A percentile compares a stretch with the other conserved stretches of the same genome.
These are phyloP conservation scores for Ophioderma brevispina DNA, from an alignment of 35 echinoderm and acorn worm genomes.

Conservation along the genomic window DNA sequence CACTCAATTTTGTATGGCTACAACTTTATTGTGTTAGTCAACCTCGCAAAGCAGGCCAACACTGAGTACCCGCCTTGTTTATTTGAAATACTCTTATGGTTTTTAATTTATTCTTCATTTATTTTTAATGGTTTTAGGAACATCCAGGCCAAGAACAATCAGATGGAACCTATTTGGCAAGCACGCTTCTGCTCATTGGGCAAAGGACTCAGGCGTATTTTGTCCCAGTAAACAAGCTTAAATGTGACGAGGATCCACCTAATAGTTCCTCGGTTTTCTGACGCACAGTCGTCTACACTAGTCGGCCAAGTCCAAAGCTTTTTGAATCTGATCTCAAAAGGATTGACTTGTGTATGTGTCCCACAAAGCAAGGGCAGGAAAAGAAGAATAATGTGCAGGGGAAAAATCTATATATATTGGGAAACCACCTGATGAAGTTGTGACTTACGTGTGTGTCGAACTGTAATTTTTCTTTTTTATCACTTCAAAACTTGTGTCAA, in stretches of 20 bases:
- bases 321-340: background rate
- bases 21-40: too few relatives aligned
- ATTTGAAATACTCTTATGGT: too few relatives aligned
- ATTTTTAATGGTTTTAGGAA: conserved; percentile 1
- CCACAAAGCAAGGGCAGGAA: background rate
- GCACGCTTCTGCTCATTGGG: background rate
- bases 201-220: background rate
- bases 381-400: background rate
- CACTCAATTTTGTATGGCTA: too few relatives aligned
- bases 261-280: too few relatives aligned
- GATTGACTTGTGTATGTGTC: background rate
- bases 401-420: background rate
- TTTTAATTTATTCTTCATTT: too few relatives aligned
- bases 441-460: background rate
- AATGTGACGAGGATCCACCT: background rate
- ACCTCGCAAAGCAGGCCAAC: too few relatives aligned
- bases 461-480: background rate
- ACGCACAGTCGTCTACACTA: background rate
- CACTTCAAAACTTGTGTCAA: background rate
- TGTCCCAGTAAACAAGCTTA: background rate
- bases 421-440: background rate
- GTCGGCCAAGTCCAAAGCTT: background rate
- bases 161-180: conserved; percentile 6
- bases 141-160: background rate
- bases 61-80: background rate